Evolutionary conservation across 2,797 vertebrate species (phyloP), one percentile per base, ranked within the genome.

Genomic region (Coreius guichenoti): DNA sequence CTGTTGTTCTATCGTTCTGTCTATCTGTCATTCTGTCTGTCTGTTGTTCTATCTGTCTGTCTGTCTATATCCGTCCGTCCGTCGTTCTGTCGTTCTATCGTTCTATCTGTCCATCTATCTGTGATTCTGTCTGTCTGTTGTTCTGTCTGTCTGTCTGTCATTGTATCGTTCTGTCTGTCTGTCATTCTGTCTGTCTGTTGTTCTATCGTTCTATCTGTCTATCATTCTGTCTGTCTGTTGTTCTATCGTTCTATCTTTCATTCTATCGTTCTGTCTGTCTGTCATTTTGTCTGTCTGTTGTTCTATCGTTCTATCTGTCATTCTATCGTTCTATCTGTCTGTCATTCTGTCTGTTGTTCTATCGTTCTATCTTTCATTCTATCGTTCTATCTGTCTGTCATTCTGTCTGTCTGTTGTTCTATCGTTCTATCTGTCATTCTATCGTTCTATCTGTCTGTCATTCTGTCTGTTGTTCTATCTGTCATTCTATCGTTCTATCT

Each of bases 21-120:
- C 63, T 0, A 0, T 45, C 43, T 45, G 1, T 26, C 61, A 0
- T 1, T 63, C 61, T 63, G 0, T 26, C 61, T n/a, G n/a, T n/a
- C n/a, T n/a, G n/a, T n/a, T n/a, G 3, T 5, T 63, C 61, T n/a
- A 1, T 63, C 61, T 19, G 1, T 26, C 61, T 19, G 1, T 26
- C n/a, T 0, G 3, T 65, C 63, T 65, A 1, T 63, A 26, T 65
- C 6, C 4, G 12, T 26, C 4, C 0, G 1, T 65, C 16, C 5
- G 0, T 13, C 63, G 2, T 1, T 67, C 16, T 16, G 0, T 13
- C 63, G 2, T 1, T 67, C 26, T 65, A 16, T 63, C 58, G 11
- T 4, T 63, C 58, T 9, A 8, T 63, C 61, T n/a, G 23, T 63
- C n/a, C 9, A 26, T 63, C n/a, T 12, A 1, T 63, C 61, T 65